Conservation (phyloP, 2,888 invertebrate genomes). For the Peribatodes rhomboidaria region DNA sequence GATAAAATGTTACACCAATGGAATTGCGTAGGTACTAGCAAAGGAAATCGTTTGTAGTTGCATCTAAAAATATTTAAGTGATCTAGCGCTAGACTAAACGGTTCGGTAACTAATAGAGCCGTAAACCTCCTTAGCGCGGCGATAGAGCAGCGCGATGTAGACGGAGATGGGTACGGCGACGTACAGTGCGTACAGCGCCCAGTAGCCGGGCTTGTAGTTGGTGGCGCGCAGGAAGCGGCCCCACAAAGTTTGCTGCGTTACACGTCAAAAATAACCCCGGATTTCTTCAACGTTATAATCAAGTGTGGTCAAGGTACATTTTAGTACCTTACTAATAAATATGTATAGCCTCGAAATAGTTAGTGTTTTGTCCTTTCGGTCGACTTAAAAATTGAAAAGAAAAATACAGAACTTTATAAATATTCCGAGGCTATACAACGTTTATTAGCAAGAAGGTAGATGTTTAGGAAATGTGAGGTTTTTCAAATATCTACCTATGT, state of each 20-base stretch:
- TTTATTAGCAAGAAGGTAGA: no score
- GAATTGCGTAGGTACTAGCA: no score
- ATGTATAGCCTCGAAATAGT: no score
- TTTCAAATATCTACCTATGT: no score
- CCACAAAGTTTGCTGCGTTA: conserved; percentile 87
- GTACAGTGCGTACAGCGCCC: conserved; percentile 93
- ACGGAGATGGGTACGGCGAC: conserved; percentile 89
- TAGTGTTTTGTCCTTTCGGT: no score
- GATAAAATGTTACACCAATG: no score
- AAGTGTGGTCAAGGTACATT: no score
- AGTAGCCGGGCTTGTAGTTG: conserved; percentile 93
- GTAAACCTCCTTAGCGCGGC: conserved; percentile 89
- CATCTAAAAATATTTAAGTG: background rate
- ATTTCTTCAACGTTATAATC: background rate
- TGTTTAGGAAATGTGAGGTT: no score
- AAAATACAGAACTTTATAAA: no score
- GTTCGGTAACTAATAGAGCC: conserved; percentile 19
- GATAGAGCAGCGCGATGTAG: conserved; percentile 90
- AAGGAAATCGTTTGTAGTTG: background rate
- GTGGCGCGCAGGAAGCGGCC: conserved; percentile 90
- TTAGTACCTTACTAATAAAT: no score
- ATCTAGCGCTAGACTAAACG: background rate
- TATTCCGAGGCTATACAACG: no score
- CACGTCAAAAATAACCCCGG: background rate
- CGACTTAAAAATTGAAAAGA: no score